Base-by-base conservation (phyloP, 2,113 vertebrate genomes). In the Heteronetta atricapilla region DNA sequence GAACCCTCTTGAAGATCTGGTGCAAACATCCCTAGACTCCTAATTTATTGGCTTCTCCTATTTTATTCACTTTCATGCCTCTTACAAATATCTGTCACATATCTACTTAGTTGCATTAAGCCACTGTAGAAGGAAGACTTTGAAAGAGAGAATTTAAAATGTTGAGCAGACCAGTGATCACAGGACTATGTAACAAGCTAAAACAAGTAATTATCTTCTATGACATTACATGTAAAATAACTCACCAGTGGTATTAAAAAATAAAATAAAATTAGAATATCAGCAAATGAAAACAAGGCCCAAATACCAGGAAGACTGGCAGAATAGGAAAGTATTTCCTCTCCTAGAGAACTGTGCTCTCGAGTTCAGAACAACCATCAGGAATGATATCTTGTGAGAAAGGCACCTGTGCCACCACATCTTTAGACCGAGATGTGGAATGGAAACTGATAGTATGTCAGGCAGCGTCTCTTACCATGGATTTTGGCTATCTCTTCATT, bases 61-160 rank as follows among this genome's bases (percentile, higher is more conserved):
- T 95, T 97, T 97, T 96, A 95, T 97, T 97, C 96, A 96, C 91
- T 97, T 97, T 96, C 88, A 90, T 93, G 94, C 96, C 93, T 93
- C 76, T 95, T 96, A 90, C 58, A 86, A 94, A 82, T 94, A 95
- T 96, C 91, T 97, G 89, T 88, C 94, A 93, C 75, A 93, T 78
- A 96, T 94, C 93, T 97, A 90, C 89, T 97, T 91, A 90, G 70
- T 73, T 94, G 82, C 28, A 76, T 96, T 95, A 94, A 88, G 59
- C 78, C 48, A 50, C 59, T 94, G 72, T 69, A 86, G 63, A 94
- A 86, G 28, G 73, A 88, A 94, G 67, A 56, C 66, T 95, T 89
- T 96, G 93, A 96, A 97, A 96, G 40, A 80, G 68, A 78, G 75
- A 96, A 85, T 88, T 82, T 90, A 93, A 96, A 88, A 95, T 76